phyloP scores from a whole-genome alignment of 2,888 invertebrate species.

The Hipparchia semele region DNA sequence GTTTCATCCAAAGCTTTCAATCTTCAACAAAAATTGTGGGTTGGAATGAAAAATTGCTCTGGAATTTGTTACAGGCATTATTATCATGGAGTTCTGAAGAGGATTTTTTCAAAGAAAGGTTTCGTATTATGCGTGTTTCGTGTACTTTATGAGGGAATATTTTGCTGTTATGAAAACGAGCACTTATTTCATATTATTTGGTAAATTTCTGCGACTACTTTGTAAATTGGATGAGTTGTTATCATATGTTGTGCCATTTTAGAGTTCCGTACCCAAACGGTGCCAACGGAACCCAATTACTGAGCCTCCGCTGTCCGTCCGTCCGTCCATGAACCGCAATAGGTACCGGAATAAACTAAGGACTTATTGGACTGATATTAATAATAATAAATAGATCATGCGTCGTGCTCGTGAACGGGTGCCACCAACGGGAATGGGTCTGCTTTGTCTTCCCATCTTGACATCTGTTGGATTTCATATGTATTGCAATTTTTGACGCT shows the following conservation, averaged over 20 bases:
- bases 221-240: neutral
- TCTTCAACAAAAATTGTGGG: constrained; percentile 18
- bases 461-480: no score
- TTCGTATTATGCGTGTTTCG: constrained; percentile 18
- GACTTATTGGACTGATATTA: no score
- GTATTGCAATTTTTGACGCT: no score
- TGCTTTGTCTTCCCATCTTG: no score
- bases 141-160: constrained; percentile 16
- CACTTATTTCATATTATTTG: constrained; percentile 11
- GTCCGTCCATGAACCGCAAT: no score
- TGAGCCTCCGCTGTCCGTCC: no score
- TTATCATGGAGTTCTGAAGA: constrained; percentile 20
- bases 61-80: constrained; percentile 21
- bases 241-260: neutral
- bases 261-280: no score
- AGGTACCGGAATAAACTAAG: no score
- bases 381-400: no score
- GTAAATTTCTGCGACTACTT: neutral
- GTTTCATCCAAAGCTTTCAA: constrained; percentile 18
- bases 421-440: no score
- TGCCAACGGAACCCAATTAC: no score
- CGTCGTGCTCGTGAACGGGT: no score
- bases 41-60: constrained; percentile 18
- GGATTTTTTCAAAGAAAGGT: constrained; percentile 10
- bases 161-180: constrained; percentile 16